Conservation (phyloP, 2,797 vertebrate species). For the Lophotriccus pileatus region DNA sequence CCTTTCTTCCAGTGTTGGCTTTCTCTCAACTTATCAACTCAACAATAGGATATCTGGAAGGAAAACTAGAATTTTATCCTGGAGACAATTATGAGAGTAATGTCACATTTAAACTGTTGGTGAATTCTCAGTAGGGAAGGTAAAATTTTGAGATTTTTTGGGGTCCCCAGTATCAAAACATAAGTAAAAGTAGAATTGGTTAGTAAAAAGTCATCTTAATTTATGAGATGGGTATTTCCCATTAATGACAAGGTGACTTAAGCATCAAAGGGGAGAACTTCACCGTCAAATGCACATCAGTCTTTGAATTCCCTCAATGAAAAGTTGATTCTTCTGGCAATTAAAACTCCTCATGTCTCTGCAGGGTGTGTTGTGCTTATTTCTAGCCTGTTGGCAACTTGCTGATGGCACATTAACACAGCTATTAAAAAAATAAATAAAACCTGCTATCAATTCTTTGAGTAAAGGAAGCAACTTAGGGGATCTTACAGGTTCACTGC, state of each 20-base stretch:
- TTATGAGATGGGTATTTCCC: not conserved
- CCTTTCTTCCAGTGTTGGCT: not conserved
- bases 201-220: not conserved
- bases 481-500: not conserved
- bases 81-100: not conserved
- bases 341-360: not conserved
- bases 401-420: not conserved
- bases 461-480: not conserved
- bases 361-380: not conserved
- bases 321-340: not conserved
- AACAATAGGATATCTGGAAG: not conserved
- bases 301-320: not conserved
- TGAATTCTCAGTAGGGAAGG: not conserved
- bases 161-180: not conserved
- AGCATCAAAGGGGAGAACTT: not conserved
- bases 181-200: not conserved
- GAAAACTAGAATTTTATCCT: not conserved
- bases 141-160: not conserved
- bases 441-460: not conserved
- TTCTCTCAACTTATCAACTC: not conserved
- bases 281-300: accelerated
- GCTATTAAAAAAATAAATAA: not conserved
- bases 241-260: not conserved
- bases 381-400: not conserved
- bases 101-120: not conserved